Evolutionary conservation across 2,888 invertebrate species (phyloP), one percentile per base, ranked within the genome.

Genomic region (Spatulosminthurus flaviceps): DNA sequence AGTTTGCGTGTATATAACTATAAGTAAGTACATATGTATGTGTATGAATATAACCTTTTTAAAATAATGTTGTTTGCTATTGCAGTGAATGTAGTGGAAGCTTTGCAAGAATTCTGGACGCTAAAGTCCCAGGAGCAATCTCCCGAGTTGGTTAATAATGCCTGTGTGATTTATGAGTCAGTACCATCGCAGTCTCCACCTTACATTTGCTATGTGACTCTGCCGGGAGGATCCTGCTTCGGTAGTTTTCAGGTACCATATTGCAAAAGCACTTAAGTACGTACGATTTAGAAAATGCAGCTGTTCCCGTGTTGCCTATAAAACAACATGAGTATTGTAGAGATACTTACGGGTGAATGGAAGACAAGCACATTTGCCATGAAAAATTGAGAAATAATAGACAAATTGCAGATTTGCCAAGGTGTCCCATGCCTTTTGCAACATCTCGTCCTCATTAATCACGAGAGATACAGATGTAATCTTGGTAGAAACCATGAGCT

Each of bases 141-240:
- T 13, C 43, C 74, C 7, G 79, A 77, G 61, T 61, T 60, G 41
- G 42, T 43, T 43, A 89, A 95, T 86, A 96, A 95, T 80, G 96
- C 96, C 24, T 91, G 96, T 86, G 96, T 97, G 86, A 95, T 96
- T 87, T 97, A 97, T 88, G 97, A 97, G 90, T 96, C 96, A 1
- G 95, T 96, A 84, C 96, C 96, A 41, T 93, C 95, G 93, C 93
- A 83, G 42, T 93, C 93, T 87, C 95, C 95, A 83, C 96, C 97
- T 60, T 97, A 96, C 88, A 94, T 96, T 77, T 97, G 97, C 89
- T 97, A 95, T 87, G 95, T 97, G 85, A 96, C 96, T 78, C 91
- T 97, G 84, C 97, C 97, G 0, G 96, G 97, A 24, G 97, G 97
- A 83, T 96, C 96, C 79, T 97, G 96, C 88, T 97, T 97, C 88